phyloP scores from a whole-genome alignment of 2,113 vertebrate genomes.

The Nothobranchius kuhntae region DNA sequence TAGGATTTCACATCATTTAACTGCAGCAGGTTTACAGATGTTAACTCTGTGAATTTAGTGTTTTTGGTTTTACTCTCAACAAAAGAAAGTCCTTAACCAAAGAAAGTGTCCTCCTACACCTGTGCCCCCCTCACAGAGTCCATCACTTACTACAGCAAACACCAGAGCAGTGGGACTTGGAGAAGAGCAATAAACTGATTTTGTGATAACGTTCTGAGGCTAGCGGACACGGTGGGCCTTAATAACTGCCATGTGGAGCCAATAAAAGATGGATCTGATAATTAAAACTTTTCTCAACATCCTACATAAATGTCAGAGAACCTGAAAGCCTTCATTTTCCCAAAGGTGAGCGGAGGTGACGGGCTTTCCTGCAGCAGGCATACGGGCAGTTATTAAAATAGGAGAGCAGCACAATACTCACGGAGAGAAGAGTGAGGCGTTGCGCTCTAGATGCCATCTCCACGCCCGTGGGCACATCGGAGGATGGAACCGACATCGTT shows the following conservation, averaged over 20 bases:
- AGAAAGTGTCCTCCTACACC: background rate
- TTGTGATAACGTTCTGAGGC: constrained; percentile 23
- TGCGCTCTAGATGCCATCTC: constrained; percentile 17
- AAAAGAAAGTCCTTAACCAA: background rate
- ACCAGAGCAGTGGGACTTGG: background rate
- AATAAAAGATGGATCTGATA: constrained; percentile 41
- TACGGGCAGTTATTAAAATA: constrained; percentile 29
- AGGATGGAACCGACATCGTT: constrained; percentile 15
- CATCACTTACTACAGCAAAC: constrained; percentile 21
- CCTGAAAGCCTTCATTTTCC: constrained; percentile 19
- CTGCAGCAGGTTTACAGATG: too few species aligned
- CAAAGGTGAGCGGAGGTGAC: constrained; percentile 14
- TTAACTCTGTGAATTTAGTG: background rate
- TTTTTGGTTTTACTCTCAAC: background rate
- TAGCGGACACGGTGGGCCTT: constrained; percentile 3
- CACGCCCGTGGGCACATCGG: constrained; percentile 4
- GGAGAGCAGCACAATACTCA: constrained; percentile 7
- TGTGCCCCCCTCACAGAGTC: background rate
- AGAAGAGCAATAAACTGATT: constrained; percentile 20
- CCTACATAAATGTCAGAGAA: constrained; percentile 53
- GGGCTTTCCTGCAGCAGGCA: constrained; percentile 14
- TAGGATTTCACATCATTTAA: too few species aligned
- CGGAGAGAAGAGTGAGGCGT: constrained; percentile 9
- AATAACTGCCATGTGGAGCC: constrained; percentile 20
- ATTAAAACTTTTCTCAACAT: constrained; percentile 51